Evolutionary conservation across 2,888 invertebrate genomes (phyloP), one percentile per base, ranked within the genome.

Genomic region (Noctua janthina): DNA sequence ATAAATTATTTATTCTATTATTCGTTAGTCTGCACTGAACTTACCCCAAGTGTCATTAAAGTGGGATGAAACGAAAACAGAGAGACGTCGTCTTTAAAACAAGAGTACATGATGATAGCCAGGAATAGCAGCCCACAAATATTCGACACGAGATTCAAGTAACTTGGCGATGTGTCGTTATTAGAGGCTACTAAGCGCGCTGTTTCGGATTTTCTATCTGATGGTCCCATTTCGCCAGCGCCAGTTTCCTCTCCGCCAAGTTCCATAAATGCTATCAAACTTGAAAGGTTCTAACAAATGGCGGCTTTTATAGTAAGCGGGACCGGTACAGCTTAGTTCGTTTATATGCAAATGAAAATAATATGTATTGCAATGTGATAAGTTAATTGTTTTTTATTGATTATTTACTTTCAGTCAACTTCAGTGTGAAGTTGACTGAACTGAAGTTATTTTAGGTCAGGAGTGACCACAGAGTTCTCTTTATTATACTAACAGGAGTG

Each of bases 61-160:
- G 92, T 94, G 35, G 97, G 97, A 91, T 97, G 97, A 90, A 97
- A 97, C 23, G 97, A 94, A 91, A 97, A 97, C 69, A 97, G 90
- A 8, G 93, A 80, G 23, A 92, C 93, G 3, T 93, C 95, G 88
- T 95, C 90, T 76, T 90, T 92, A 83, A 96, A 96, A 87, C 95
- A 95, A 85, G 95, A 95, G 78, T 95, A 96, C 64, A 89, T 78
- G 54, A 97, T 94, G 69, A 96, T 94, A 39, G 93, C 94, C 66
- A 95, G 84, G 84, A 96, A 94, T 74, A 95, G 81, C 17, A 96
- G 39, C 10, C 94, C 94, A 88, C 95, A 95, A 74, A 95, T 59
- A 84, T 96, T 96, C 84, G 94, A 95, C 59, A 93, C 84, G 51
- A 96, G 68, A 90, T 97, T 97, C 79, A 97, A 88, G 82, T 95